Conservation (phyloP, 2,797 vertebrate species). For the Sylvia borin region DNA sequence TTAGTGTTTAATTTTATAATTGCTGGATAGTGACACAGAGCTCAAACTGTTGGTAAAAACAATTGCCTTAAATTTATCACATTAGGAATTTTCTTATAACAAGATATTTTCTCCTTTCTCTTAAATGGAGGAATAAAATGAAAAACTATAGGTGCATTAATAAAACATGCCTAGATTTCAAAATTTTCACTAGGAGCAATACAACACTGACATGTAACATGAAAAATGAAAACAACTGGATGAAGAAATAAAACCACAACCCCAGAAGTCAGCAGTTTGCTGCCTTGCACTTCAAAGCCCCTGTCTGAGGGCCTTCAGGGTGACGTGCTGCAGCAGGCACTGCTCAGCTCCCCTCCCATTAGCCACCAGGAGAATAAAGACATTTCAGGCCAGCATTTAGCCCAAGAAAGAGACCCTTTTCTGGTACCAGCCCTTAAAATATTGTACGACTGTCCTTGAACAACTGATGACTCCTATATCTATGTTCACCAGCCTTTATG, state of each 20-base stretch:
- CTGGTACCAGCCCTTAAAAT: not conserved
- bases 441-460: not conserved
- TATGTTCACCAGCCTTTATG: not conserved
- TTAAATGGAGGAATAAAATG: not conserved
- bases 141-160: not conserved
- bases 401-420: not conserved
- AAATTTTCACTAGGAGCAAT: not conserved
- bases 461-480: not conserved
- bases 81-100: not conserved
- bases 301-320: not conserved
- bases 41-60: not conserved
- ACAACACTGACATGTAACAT: not conserved
- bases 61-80: not conserved
- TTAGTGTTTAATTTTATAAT: not conserved
- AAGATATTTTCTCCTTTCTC: not conserved
- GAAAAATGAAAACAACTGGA: not conserved
- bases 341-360: not conserved
- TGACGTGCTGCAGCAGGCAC: fast-evolving
- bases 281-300: not conserved
- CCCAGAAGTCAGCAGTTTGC: not conserved
- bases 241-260: not conserved
- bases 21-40: not conserved
- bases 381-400: not conserved
- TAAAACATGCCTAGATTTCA: not conserved
- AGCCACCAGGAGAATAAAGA: not conserved